phyloP scores from a whole-genome alignment of 2,888 invertebrate species.

The Ceramica pisi region DNA sequence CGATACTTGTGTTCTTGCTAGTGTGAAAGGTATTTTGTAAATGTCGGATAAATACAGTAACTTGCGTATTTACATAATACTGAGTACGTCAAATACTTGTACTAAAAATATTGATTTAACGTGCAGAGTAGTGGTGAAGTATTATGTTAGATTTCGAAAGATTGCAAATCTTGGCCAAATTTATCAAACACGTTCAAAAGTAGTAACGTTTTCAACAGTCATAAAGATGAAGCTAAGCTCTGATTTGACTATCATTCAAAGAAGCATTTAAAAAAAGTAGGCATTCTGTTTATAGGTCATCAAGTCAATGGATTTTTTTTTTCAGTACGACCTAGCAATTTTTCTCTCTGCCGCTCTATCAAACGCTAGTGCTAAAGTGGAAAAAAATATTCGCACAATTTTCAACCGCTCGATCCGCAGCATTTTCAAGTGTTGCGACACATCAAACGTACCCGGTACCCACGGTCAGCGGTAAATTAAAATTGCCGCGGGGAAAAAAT shows the following conservation, averaged over 20 bases:
- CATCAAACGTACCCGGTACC: slow-evolving; percentile 83
- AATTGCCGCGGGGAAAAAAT: slow-evolving; percentile 88
- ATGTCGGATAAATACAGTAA: slow-evolving; percentile 55
- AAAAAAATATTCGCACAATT: slow-evolving; percentile 58
- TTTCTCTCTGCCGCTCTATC: slow-evolving; percentile 22
- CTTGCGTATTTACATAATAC: slow-evolving; percentile 42
- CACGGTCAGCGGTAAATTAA: slow-evolving; percentile 89
- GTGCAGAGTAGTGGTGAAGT: slow-evolving; percentile 22
- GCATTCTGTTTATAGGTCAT: slow-evolving; percentile 26
- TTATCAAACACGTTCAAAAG: background rate
- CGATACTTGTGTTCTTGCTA: slow-evolving; percentile 60
- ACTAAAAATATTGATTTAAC: slow-evolving; percentile 50
- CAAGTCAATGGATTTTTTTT: slow-evolving; percentile 24
- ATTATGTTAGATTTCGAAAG: slow-evolving; percentile 10
- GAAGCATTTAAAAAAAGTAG: background rate
- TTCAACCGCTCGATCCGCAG: slow-evolving; percentile 72
- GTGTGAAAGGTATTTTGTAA: slow-evolving; percentile 59
- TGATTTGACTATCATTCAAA: too few relatives aligned
- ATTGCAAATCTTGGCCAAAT: background rate
- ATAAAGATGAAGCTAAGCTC: too few relatives aligned
- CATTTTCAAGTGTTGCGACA: slow-evolving; percentile 81
- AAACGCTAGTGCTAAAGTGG: slow-evolving; percentile 27
- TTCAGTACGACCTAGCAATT: slow-evolving; percentile 2
- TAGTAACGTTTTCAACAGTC: background rate
- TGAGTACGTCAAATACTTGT: slow-evolving; percentile 51